phyloP scores from a whole-genome alignment of 2,113 vertebrate species.

The Paradoxurus hermaphroditus region DNA sequence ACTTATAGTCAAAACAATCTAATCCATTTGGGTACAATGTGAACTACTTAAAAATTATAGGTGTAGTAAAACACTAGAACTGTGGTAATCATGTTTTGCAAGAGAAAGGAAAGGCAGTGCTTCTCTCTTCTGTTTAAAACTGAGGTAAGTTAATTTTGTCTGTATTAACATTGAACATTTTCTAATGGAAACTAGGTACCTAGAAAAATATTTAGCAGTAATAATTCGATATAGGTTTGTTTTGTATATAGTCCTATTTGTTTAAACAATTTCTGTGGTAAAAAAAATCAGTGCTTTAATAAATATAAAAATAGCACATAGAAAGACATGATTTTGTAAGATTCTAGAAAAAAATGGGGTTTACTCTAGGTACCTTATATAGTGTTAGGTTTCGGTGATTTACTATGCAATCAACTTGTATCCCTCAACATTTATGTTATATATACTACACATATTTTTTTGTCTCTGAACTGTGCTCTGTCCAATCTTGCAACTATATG shows the following conservation, averaged over 20 bases:
- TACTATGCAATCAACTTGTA: not conserved
- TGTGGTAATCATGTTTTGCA: not conserved
- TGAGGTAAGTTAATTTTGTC: not conserved
- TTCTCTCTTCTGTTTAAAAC: not conserved
- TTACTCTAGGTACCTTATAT: not conserved
- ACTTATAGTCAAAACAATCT: not conserved
- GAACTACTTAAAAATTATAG: not conserved
- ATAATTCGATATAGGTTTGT: not conserved
- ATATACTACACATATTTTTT: not conserved
- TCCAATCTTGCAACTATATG: not conserved
- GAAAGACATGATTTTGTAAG: not conserved
- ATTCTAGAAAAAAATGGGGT: not conserved
- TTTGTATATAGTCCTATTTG: not conserved
- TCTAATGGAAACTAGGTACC: not conserved
- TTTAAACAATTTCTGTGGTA: not conserved
- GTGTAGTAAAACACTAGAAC: not conserved
- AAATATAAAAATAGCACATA: not conserved
- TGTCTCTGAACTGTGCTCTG: not conserved
- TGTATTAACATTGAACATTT: not conserved
- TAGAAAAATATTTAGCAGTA: not conserved
- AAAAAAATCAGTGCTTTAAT: not conserved
- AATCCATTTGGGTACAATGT: not conserved
- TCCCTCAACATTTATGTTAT: not conserved
- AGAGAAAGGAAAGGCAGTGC: not conserved
- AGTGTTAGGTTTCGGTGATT: not conserved